Base-by-base conservation (phyloP, 2,113 vertebrate species). In the Grallaria varia region DNA sequence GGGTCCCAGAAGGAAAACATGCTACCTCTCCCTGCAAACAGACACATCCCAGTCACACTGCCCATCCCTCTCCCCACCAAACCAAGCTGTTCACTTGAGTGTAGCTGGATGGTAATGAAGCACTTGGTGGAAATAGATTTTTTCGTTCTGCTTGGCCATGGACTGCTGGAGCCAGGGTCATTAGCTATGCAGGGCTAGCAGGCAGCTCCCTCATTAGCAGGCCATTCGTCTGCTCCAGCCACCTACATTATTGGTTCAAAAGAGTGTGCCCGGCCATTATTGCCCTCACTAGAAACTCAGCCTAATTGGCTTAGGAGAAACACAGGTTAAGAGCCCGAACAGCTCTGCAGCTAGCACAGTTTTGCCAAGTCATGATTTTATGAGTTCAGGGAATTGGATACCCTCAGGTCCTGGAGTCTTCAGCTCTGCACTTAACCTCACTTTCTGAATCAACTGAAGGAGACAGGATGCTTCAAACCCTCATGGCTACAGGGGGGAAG, bases 171-270 rank as follows among this genome's bases (percentile, higher is more conserved):
- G 94, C 73, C 80, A 52, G 80, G 42, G 58, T 83, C 62, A 80
- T 96, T 96, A 95, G 89, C 92, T 94, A 94, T 94, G 95, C 95
- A 95, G 63, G 10, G 8, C 86, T 66, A 91, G 84, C 90, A 84
- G 83, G 94, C 94, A 95, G 96, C 40, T 95, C 69, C 64, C 86
- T 97, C 95, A 94, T 96, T 95, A 96, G 90, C 81, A 92, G 73
- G 84, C 64, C 53, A 33, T 73, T 92, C 30, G 1, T 89, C 80
- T 53, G 16, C 80, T 93, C 59, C 91, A 93, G 77, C 91, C 90
- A 92, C 95, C 92, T 64, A 64, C 81, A 79, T 96, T 84, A 95
- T 35, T 87, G 94, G 95, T 93, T 95, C 90, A 95, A 90, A 90
- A 84, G 91, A 93, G 89, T 27, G 74, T 79, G 89, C 80, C 93